phyloP scores from a whole-genome alignment of 2,888 invertebrate genomes.

The Dugesia japonica region DNA sequence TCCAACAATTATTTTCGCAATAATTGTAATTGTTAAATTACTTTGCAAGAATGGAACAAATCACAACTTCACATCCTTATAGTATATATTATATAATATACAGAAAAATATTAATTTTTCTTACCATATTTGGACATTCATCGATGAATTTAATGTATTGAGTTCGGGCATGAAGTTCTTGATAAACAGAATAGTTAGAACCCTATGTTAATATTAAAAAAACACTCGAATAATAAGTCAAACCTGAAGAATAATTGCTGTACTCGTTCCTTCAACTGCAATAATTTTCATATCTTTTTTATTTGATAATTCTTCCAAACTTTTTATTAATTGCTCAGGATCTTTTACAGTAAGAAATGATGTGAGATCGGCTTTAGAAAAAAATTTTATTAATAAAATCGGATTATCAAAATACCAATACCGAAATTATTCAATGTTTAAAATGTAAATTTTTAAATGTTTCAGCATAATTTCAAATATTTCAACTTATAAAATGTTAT shows the following conservation, averaged over 20 bases:
- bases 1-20: too few species aligned
- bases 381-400: too few species aligned
- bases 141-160: not conserved
- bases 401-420: too few species aligned
- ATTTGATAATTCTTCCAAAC: not conserved
- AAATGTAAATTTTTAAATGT: too few species aligned
- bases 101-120: too few species aligned
- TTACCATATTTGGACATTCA: conserved; percentile 10
- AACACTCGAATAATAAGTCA: not conserved
- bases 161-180: not conserved
- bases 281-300: not conserved
- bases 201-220: not conserved
- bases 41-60: too few species aligned
- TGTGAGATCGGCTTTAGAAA: not conserved
- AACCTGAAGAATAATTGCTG: not conserved
- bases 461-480: too few species aligned
- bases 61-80: too few species aligned
- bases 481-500: too few species aligned
- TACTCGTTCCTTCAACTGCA: not conserved
- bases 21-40: too few species aligned
- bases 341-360: not conserved
- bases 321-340: not conserved
- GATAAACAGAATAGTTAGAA: not conserved
- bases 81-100: too few species aligned
- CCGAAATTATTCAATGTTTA: too few species aligned